Evolutionary conservation across 2,797 vertebrate species (phyloP), one percentile per base, ranked within the genome.

Genomic region (Synaphobranchus kaupii): DNA sequence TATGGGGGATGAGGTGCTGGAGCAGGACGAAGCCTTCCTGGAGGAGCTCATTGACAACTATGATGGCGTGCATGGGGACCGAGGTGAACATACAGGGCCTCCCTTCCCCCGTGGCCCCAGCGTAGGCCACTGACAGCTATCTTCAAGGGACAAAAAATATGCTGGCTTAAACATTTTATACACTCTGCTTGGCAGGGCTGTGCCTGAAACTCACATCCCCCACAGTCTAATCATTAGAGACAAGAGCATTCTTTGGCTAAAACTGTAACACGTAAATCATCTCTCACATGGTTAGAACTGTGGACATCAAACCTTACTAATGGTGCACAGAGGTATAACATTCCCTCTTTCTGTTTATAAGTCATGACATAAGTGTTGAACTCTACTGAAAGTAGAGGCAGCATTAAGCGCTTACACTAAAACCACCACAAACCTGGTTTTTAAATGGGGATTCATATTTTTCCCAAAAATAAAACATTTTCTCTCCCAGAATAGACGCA

Each of bases 31-130:
- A 92, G 98, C 98, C 31, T 99, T 99, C 91, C 96, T 99, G 85
- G 98, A 99, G 91, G 98, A 99, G 80, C 96, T 99, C 87, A 99
- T 99, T 73, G 99, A 98, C 93, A 99, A 99, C 94, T 99, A 99
- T 0, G 98, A 99, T 0, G 98, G 98, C 47, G 98, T 99, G 89
- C 98, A 98, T 0, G 97, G 97, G 22, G 97, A 98, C 90, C 95
- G 96, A 97, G 97, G 97, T 97, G 93, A 91, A 50, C 63, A 48
- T 13, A 6, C 15, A 39, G 7, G 22, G 34, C 31, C 47, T 15
- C 39, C 68, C 68, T 22, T 66, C 84, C 25, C 20, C 47, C 31
- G 15, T 15, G 10, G n/a, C n/a, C 54, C 39, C 34, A 31, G 76
- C 1, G 3, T 48, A 17, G 71, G 71, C 31, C 12, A 13, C 3